Base-by-base conservation (phyloP, 2,113 vertebrate genomes). In the Macrotis lagotis region DNA sequence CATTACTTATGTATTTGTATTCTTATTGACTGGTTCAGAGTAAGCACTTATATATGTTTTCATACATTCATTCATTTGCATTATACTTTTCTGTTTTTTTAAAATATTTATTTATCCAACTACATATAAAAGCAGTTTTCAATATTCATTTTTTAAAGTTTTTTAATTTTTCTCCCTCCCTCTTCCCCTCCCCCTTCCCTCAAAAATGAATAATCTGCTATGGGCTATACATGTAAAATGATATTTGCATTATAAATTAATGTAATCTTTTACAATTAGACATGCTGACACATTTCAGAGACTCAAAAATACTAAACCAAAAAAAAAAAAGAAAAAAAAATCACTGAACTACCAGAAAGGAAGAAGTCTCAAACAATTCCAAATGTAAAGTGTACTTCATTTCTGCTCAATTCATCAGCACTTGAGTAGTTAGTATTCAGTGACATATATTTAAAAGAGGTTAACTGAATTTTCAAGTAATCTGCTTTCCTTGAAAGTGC, bases 381-480 rank as follows among this genome's bases (percentile, higher is more conserved):
- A 96, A 93, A 94, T 74, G 25, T 83, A 92, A 91, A 93, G 3
- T 8, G 31, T 10, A 16, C 1, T 16, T 93, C 3, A 90, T 74
- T 91, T 48, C 44, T 92, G 31, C 48, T 51, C 0, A 1, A 47
- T 91, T 83, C 96, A 26, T 26, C 1, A 88, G 3, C 90, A 11
- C 2, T 44, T n/a, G n/a, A 44, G 47, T 66, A 92, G 31, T 50
- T 59, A 90, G 93, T 89, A 94, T 51, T n/a, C 91, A 94, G 74
- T 90, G 48, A 53, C 22, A 90, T 91, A 0, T 51, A 44, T 53
- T 94, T 94, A 28, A 93, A 95, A 92, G 37, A 90, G 50, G 2
- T 47, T 83, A 92, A 89, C 51, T 90, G 48, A 55, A 93, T 90
- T 48, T 91, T 91, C 50, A 48, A 53, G 83, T 89, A 48, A 5